Evolutionary conservation across 2,888 invertebrate genomes (phyloP).

Genomic region (Poecilobothrus nobilitatus): DNA sequence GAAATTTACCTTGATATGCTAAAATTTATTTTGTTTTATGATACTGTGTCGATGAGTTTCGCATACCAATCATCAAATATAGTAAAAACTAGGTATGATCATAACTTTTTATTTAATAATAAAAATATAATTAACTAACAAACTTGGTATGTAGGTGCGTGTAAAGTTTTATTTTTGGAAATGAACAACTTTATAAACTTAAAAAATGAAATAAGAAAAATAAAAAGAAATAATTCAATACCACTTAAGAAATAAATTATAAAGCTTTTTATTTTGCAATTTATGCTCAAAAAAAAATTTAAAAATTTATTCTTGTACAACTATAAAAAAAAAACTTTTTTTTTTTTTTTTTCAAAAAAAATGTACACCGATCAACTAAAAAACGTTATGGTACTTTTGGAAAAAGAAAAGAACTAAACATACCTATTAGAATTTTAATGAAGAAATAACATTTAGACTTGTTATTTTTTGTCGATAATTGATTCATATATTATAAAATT

Average conservation of each 20-base stretch:
- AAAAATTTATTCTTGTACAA: too few species aligned
- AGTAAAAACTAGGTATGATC: slow-evolving; percentile 5
- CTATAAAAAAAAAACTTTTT: too few species aligned
- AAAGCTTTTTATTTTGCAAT: too few species aligned
- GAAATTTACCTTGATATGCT: not conserved
- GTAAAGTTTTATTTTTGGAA: not conserved
- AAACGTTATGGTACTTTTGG: too few species aligned
- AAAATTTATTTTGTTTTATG: not conserved
- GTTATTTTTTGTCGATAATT: too few species aligned
- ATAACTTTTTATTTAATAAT: not conserved
- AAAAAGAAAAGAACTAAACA: too few species aligned
- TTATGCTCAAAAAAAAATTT: too few species aligned
- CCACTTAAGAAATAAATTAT: not conserved
- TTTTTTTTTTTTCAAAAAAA: too few species aligned
- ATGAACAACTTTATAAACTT: not conserved
- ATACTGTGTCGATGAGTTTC: not conserved
- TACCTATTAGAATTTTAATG: too few species aligned
- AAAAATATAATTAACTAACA: not conserved
- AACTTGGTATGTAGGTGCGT: not conserved
- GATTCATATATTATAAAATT: too few species aligned
- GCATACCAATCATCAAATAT: not conserved
- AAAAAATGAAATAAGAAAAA: not conserved
- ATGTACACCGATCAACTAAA: too few species aligned
- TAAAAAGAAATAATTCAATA: not conserved
- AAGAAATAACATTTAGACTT: too few species aligned